Evolutionary conservation across 2,797 vertebrate genomes (phyloP).

Genomic region (Notolepis coatsorum): DNA sequence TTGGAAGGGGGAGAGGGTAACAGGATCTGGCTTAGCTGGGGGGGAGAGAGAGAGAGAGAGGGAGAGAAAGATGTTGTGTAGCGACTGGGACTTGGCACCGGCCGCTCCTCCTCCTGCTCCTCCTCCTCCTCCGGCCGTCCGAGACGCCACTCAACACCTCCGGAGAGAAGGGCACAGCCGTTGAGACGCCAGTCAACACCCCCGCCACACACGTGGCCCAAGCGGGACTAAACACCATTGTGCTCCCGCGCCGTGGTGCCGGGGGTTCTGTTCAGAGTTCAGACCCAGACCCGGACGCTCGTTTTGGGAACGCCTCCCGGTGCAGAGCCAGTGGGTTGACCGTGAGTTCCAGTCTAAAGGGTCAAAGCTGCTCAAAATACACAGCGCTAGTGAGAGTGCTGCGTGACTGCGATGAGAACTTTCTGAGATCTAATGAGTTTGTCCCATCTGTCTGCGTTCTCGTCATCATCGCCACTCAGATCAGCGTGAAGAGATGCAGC

Average conservation of each 20-base stretch:
- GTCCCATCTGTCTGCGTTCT: no score
- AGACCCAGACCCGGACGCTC: no score
- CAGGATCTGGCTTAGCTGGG: background rate
- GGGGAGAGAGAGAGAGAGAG: background rate
- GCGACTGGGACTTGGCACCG: background rate
- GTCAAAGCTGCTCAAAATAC: no score
- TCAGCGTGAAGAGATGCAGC: background rate
- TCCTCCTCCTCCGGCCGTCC: background rate
- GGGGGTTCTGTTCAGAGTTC: no score
- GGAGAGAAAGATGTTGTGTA: background rate
- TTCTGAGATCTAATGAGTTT: no score
- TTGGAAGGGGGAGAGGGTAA: constrained; percentile 26
- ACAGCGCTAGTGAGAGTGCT: no score
- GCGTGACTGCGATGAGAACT: no score
- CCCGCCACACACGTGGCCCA: background rate
- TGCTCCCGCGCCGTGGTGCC: no score
- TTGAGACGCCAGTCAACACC: no score
- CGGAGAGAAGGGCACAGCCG: background rate
- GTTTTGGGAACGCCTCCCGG: no score
- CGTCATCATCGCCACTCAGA: background rate
- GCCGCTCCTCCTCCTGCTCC: background rate
- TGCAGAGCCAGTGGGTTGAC: no score
- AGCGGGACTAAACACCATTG: background rate
- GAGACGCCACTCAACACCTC: background rate
- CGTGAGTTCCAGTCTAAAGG: no score